Percentiles rank a stretch among this genome's conserved stretches.
Evolutionary conservation across 2,888 invertebrate genomes (phyloP).

Genomic region (Mimumesa dahlbomi): DNA sequence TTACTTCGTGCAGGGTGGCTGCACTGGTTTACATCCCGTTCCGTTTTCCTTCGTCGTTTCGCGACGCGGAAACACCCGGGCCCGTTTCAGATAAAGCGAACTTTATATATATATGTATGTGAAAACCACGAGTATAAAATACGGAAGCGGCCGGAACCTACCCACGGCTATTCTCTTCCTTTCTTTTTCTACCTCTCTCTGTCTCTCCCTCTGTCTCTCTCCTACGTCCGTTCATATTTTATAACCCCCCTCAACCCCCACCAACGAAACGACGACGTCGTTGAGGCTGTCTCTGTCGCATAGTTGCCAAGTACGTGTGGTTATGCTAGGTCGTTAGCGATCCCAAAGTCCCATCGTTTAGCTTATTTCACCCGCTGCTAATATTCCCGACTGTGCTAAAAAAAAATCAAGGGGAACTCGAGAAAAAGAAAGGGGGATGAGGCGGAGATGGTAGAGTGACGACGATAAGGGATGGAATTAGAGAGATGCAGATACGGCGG

Average conservation of each 20-base stretch:
- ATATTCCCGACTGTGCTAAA: constrained; percentile 17
- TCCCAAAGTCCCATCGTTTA: constrained; percentile 33
- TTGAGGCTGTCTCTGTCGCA: constrained; percentile 23
- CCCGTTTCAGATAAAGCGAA: constrained; percentile 25
- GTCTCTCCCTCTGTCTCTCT: background rate
- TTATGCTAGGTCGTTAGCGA: constrained; percentile 34
- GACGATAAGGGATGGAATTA: background rate
- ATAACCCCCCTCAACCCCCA: constrained; percentile 3
- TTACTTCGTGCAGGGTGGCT: constrained; percentile 4
- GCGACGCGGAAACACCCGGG: constrained; percentile 7
- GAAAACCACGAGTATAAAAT: constrained; percentile 46
- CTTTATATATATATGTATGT: constrained; percentile 28
- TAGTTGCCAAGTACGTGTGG: constrained; percentile 32
- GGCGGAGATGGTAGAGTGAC: background rate
- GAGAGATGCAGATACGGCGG: background rate
- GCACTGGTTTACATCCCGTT: constrained; percentile 19
- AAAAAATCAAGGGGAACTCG: constrained; percentile 1
- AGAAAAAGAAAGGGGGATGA: background rate
- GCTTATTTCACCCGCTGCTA: constrained; percentile 31
- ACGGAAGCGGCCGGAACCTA: constrained; percentile 42
- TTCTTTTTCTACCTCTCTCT: too few species aligned
- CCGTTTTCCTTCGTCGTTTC: constrained; percentile 4
- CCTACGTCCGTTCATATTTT: constrained; percentile 35
- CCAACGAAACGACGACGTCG: constrained; percentile 13
- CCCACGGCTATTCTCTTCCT: too few species aligned